Evolutionary conservation across 2,888 invertebrate genomes (phyloP).

Genomic region (Bombyx huttoni): DNA sequence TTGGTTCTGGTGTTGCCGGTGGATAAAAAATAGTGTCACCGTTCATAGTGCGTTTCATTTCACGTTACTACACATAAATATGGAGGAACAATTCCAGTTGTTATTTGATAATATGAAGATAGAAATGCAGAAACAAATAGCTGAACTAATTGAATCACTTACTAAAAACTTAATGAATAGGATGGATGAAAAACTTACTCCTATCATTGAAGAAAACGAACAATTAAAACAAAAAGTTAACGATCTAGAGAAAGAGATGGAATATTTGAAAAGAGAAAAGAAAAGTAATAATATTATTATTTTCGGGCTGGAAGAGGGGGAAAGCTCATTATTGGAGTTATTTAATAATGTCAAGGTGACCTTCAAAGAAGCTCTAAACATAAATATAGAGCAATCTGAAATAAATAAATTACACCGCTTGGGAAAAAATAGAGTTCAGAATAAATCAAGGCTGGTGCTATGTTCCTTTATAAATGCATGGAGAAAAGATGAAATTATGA

Average conservation of each 20-base stretch:
- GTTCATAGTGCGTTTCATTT: neutral
- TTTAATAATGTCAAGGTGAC: conserved; percentile 7
- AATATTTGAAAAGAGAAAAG: conserved; percentile 10
- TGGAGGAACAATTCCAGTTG: conserved; percentile 9
- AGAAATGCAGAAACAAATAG: conserved; percentile 10
- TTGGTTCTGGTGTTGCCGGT: too few species aligned
- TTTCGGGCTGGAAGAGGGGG: conserved; percentile 11
- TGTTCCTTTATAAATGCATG: conserved; percentile 8
- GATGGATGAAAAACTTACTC: conserved; percentile 14
- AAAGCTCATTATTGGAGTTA: conserved; percentile 10
- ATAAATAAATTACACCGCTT: conserved; percentile 13
- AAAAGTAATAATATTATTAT: conserved; percentile 12
- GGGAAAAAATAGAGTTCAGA: conserved; percentile 5
- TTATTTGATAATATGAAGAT: conserved; percentile 13
- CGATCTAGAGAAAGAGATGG: conserved; percentile 14
- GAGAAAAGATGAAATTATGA: conserved; percentile 14
- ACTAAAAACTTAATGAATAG: conserved; percentile 12
- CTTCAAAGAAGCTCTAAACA: conserved; percentile 10
- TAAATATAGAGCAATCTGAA: conserved; percentile 10
- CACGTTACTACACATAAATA: conserved; percentile 5
- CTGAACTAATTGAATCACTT: conserved; percentile 8
- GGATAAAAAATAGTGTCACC: too few species aligned
- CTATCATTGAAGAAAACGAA: conserved; percentile 15
- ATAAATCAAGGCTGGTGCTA: conserved; percentile 11
- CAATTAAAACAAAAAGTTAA: conserved; percentile 13